Percentiles rank a stretch among this genome's conserved stretches.
Evolutionary conservation across 2,113 vertebrate species (phyloP).

Genomic region (Megalops atlanticus): DNA sequence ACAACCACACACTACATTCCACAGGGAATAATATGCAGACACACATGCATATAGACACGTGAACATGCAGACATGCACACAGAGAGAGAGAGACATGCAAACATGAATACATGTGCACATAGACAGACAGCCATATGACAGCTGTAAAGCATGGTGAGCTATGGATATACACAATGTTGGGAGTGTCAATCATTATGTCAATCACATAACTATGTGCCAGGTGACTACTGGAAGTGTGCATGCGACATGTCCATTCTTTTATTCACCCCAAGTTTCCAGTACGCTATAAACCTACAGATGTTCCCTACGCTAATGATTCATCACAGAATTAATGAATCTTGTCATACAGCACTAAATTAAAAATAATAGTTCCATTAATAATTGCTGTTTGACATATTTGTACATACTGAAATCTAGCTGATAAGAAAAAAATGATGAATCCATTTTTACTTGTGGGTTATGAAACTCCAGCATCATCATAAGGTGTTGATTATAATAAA

Average conservation of each 20-base stretch:
- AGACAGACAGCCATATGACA: background rate
- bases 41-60: background rate
- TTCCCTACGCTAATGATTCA: too few relatives aligned
- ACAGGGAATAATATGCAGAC: background rate
- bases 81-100: background rate
- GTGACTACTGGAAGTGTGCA: background rate
- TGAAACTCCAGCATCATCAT: background rate
- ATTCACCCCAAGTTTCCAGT: background rate
- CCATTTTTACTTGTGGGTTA: background rate
- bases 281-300: background rate
- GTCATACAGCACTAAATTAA: too few relatives aligned
- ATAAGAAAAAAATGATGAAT: background rate
- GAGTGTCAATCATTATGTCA: background rate
- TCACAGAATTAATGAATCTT: too few relatives aligned
- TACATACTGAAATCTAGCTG: background rate
- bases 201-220: background rate
- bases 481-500: background rate
- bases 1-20: conserved; percentile 44
- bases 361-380: too few relatives aligned
- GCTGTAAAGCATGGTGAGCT: background rate
- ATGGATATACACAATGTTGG: background rate
- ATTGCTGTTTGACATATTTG: background rate
- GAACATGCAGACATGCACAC: background rate
- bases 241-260: background rate
- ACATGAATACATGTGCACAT: too few relatives aligned